Evolutionary conservation across 2,888 invertebrate genomes (phyloP).

Genomic region (Amblyjoppa fuscipennis): DNA sequence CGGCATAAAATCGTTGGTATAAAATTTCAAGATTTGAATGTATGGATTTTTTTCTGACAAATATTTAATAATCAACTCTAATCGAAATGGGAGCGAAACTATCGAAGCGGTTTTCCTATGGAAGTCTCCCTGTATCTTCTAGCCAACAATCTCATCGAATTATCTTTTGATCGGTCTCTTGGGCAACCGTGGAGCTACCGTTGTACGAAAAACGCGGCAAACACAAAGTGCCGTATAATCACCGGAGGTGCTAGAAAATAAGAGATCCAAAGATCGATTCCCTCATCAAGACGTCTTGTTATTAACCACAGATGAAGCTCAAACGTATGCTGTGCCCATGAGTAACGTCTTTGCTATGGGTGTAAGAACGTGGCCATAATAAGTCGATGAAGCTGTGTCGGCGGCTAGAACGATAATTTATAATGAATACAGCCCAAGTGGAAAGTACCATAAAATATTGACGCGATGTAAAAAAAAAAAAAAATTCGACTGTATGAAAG

Average conservation of each 20-base stretch:
- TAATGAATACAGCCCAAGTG: slow-evolving; percentile 42
- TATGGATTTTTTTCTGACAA: neutral
- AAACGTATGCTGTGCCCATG: neutral
- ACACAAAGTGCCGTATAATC: slow-evolving; percentile 1
- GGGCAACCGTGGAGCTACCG: slow-evolving; percentile 56
- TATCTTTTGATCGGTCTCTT: slow-evolving; percentile 40
- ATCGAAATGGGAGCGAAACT: slow-evolving; percentile 2
- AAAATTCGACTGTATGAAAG: slow-evolving; percentile 9
- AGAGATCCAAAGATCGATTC: slow-evolving; percentile 4
- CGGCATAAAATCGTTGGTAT: neutral
- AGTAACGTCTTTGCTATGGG: slow-evolving; percentile 35
- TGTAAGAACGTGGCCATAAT: slow-evolving; percentile 10
- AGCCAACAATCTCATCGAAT: slow-evolving; percentile 39
- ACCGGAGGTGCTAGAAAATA: neutral
- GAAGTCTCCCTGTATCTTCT: slow-evolving; percentile 9
- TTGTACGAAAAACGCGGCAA: slow-evolving; percentile 1
- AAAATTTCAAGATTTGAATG: neutral
- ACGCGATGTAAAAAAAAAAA: slow-evolving; percentile 17
- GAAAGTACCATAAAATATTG: slow-evolving; percentile 49
- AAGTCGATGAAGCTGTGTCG: slow-evolving; percentile 34
- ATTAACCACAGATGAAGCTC: slow-evolving; percentile 16
- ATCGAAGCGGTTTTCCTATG: neutral
- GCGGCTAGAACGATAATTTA: slow-evolving; percentile 44
- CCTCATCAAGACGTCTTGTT: slow-evolving; percentile 11
- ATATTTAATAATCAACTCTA: no score